Evolutionary conservation across 1,140 invertebrate genomes (phyloP).

Genomic region (Dolichoris vasculosae): DNA sequence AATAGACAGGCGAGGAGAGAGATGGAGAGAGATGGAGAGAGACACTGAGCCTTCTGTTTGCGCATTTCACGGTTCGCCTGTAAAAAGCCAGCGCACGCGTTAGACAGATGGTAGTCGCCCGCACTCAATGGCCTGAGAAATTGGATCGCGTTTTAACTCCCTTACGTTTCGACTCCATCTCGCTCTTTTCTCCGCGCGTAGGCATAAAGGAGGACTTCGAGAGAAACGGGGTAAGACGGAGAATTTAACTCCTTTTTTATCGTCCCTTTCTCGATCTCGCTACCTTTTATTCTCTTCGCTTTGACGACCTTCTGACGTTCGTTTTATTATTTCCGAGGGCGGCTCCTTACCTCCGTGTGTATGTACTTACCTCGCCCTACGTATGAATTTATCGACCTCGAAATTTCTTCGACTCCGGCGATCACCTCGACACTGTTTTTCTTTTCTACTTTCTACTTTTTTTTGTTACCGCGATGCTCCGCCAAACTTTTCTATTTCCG

Average conservation of each 20-base stretch:
- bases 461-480: not conserved
- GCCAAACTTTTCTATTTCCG: not conserved
- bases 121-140: constrained; percentile 76
- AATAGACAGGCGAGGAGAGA: not conserved
- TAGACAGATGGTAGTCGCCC: constrained; percentile 75
- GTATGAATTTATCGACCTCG: constrained; percentile 46
- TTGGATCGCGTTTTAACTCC: constrained; percentile 76
- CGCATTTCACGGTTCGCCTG: constrained; percentile 75
- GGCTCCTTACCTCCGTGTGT: too few relatives aligned
- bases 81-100: constrained; percentile 70
- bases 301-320: constrained; percentile 23
- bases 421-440: constrained; percentile 20
- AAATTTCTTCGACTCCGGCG: constrained; percentile 29
- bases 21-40: not conserved
- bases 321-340: constrained; percentile 47
- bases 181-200: not conserved
- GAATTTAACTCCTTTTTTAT: constrained; percentile 43
- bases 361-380: not conserved
- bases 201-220: not conserved
- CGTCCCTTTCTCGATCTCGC: constrained; percentile 23
- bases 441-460: not conserved
- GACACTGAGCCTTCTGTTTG: constrained; percentile 70
- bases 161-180: constrained; percentile 67
- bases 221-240: not conserved
- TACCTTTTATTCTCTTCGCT: constrained; percentile 3